A percentile compares a stretch with the other conserved stretches of the same genome.
Evolutionary conservation across 2,113 vertebrate genomes (phyloP).

Genomic region (Lepisosteus oculatus): DNA sequence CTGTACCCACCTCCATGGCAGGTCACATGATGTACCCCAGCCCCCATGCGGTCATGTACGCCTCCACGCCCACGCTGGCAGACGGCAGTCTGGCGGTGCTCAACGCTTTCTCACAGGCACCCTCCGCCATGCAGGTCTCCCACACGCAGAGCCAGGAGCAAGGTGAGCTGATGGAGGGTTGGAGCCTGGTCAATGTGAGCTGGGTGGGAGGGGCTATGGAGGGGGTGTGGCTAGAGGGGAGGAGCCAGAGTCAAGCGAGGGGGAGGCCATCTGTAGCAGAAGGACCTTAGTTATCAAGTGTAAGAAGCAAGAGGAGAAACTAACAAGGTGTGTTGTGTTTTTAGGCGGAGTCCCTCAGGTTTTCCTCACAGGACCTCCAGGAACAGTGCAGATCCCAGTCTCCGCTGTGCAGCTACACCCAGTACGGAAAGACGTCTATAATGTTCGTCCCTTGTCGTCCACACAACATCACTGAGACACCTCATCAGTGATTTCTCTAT

Average conservation of each 20-base stretch:
- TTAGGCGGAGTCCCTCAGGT: conserved; percentile 89
- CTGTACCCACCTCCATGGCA: conserved; percentile 87
- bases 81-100: conserved; percentile 92
- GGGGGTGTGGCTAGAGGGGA: too few relatives aligned
- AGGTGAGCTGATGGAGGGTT: conserved; percentile 56
- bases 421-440: conserved; percentile 78
- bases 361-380: conserved; percentile 89
- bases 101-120: conserved; percentile 91
- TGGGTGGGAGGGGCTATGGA: not conserved
- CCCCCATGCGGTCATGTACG: conserved; percentile 93
- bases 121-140: conserved; percentile 92
- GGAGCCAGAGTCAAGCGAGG: too few relatives aligned
- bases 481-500: too few relatives aligned
- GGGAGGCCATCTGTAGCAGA: too few relatives aligned
- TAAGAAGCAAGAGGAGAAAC: too few relatives aligned
- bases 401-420: conserved; percentile 96
- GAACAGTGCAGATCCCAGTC: conserved; percentile 94
- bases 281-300: too few relatives aligned
- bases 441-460: too few relatives aligned
- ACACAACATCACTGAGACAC: too few relatives aligned
- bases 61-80: conserved; percentile 80
- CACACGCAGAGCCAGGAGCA: conserved; percentile 86
- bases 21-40: conserved; percentile 99
- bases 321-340: conserved; percentile 2
- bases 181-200: not conserved